Percentiles rank a stretch among this genome's conserved stretches.
Evolutionary conservation across 1,140 invertebrate species (phyloP).

Genomic region (Musca domestica): DNA sequence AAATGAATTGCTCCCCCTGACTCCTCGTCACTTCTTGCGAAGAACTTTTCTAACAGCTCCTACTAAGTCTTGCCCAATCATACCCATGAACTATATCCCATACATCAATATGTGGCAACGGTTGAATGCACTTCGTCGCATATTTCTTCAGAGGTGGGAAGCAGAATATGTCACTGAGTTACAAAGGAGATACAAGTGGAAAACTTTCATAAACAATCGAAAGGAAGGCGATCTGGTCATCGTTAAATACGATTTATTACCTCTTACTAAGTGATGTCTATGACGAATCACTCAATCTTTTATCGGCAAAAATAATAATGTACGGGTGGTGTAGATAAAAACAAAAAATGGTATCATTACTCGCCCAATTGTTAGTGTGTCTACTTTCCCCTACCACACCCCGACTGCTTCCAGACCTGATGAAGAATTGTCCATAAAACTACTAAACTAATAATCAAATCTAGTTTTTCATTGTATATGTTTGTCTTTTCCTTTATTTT

Average conservation of each 20-base stretch:
- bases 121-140: background rate
- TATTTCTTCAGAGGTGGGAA: constrained; percentile 31
- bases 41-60: background rate
- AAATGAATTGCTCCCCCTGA: too few species aligned
- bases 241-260: constrained; percentile 39
- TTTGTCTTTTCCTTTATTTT: background rate
- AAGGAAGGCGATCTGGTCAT: constrained; percentile 34
- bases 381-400: background rate
- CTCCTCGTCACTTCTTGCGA: background rate
- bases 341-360: background rate
- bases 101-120: background rate
- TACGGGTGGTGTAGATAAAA: constrained; percentile 4
- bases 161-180: constrained; percentile 29
- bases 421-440: background rate
- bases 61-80: background rate
- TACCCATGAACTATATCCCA: background rate
- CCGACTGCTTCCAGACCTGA: background rate
- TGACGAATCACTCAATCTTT: constrained; percentile 32
- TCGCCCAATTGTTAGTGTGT: background rate
- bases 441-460: background rate
- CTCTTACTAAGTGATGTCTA: constrained; percentile 46
- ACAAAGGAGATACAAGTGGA: too few species aligned
- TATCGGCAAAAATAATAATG: background rate
- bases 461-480: background rate
- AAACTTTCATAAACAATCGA: background rate